Evolutionary conservation across 2,888 invertebrate species (phyloP).

Genomic region (Halictus quadricinctus): DNA sequence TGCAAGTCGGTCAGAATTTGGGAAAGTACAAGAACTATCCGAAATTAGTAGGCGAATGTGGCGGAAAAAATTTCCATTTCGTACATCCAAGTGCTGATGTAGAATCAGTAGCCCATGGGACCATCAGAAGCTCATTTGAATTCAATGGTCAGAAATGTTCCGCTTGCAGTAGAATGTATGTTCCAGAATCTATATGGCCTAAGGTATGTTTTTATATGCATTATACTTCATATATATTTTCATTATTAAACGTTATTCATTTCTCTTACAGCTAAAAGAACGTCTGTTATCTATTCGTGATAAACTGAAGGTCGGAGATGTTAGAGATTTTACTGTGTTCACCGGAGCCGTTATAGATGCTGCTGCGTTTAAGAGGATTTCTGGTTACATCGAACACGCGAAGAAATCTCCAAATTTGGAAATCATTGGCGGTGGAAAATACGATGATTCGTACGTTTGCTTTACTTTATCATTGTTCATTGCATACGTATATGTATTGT

Average conservation of each 20-base stretch:
- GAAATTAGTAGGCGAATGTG: constrained; percentile 97
- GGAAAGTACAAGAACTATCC: constrained; percentile 94
- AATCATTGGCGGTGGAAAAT: constrained; percentile 94
- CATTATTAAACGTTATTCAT: neutral
- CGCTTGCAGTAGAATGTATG: constrained; percentile 98
- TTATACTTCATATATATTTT: neutral
- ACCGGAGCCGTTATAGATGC: constrained; percentile 98
- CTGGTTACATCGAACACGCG: constrained; percentile 94
- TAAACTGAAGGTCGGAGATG: constrained; percentile 93
- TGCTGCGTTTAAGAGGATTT: constrained; percentile 94
- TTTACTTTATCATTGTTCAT: constrained; percentile 11
- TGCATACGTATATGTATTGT: neutral
- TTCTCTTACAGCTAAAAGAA: constrained; percentile 85
- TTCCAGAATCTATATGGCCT: constrained; percentile 94
- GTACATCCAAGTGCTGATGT: constrained; percentile 96
- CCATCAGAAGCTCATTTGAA: constrained; percentile 97
- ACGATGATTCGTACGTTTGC: constrained; percentile 87
- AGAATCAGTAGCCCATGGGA: constrained; percentile 90
- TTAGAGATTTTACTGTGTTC: constrained; percentile 91
- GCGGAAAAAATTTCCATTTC: constrained; percentile 99
- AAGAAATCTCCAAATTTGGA: constrained; percentile 88
- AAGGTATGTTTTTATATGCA: constrained; percentile 81
- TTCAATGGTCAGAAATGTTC: constrained; percentile 99
- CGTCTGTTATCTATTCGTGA: constrained; percentile 88
- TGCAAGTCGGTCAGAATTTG: constrained; percentile 95